Evolutionary conservation across 2,888 invertebrate species (phyloP).

Genomic region (Adineta ricciae): DNA sequence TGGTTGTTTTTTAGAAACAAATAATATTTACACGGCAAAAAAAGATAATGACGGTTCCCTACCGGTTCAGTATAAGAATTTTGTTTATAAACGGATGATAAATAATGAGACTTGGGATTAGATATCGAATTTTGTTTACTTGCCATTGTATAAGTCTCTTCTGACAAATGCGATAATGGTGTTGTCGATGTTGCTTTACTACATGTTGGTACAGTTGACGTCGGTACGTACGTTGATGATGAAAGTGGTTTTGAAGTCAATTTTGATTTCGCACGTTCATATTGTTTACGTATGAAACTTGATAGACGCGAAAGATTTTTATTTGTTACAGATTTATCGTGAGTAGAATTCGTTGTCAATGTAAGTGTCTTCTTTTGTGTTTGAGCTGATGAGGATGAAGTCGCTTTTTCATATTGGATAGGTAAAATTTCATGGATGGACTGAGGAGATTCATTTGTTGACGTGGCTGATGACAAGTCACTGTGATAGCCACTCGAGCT

Average conservation of each 20-base stretch:
- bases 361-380: background rate
- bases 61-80: background rate
- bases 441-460: constrained; percentile 8
- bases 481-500: constrained; percentile 11
- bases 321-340: background rate
- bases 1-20: background rate
- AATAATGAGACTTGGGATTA: background rate
- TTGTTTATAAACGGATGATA: background rate
- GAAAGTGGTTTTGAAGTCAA: background rate
- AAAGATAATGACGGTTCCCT: background rate
- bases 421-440: background rate
- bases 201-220: background rate
- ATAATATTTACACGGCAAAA: background rate
- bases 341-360: background rate
- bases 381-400: background rate
- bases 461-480: background rate
- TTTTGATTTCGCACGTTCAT: constrained; percentile 5
- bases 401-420: background rate
- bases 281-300: constrained; percentile 10
- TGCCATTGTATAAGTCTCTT: background rate
- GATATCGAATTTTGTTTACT: background rate
- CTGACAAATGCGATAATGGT: background rate
- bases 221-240: background rate
- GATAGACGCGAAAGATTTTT: background rate
- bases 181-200: constrained; percentile 10